phyloP scores from a whole-genome alignment of 2,888 invertebrate species.

The Phaedon cochleariae region DNA sequence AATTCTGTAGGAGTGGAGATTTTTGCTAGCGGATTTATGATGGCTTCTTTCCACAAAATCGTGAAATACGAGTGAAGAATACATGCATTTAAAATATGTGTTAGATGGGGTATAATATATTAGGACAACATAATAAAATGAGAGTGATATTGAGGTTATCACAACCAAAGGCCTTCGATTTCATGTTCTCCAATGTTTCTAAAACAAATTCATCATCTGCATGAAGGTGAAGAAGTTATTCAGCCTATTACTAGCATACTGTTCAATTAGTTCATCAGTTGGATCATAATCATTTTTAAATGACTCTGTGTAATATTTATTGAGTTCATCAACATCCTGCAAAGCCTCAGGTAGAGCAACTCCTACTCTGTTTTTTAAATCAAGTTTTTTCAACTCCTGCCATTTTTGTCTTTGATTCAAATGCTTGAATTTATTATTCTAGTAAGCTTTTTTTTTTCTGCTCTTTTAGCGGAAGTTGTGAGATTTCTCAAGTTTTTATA shows the following conservation, averaged over 20 bases:
- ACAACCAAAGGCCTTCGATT: background rate
- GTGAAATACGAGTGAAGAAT: background rate
- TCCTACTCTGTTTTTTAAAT: too few relatives aligned
- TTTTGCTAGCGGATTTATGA: slow-evolving; percentile 1
- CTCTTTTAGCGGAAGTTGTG: too few relatives aligned
- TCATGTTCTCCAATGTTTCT: too few relatives aligned
- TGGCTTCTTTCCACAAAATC: background rate
- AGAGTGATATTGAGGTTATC: background rate
- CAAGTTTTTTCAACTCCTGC: too few relatives aligned
- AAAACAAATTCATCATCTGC: too few relatives aligned
- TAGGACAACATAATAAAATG: slow-evolving; percentile 4
- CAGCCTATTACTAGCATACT: background rate
- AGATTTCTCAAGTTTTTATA: too few relatives aligned
- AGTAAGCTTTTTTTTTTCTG: too few relatives aligned
- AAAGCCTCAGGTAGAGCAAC: too few relatives aligned
- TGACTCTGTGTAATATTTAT: background rate
- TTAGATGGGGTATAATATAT: background rate
- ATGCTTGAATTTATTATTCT: too few relatives aligned
- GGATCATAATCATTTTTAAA: background rate
- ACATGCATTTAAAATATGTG: slow-evolving; percentile 2
- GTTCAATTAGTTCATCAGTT: background rate
- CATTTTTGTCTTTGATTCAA: too few relatives aligned
- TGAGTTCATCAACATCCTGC: too few relatives aligned
- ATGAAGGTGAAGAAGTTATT: too few relatives aligned
- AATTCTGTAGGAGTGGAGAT: background rate